Percentiles rank a stretch among this genome's conserved stretches.
These are phyloP conservation scores for Brachionus koreanus DNA, from an alignment of 1,140 invertebrate genomes.

Conservation along the genomic window DNA sequence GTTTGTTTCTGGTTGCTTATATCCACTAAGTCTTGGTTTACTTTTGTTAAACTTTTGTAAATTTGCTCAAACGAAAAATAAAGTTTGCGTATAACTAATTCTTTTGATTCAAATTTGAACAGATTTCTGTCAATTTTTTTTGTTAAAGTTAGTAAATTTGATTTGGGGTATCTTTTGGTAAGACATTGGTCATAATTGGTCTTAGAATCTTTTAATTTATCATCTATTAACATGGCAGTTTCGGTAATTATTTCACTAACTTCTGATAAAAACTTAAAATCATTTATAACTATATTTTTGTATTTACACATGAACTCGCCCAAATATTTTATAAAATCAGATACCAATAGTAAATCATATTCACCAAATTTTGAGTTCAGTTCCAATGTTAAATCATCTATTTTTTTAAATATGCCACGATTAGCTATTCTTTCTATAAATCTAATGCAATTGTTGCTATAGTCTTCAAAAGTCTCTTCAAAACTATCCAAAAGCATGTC, in stretches of 20 bases:
- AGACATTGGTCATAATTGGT: not conserved
- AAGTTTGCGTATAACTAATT: not conserved
- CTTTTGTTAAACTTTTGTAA: not conserved
- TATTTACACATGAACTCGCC: slow-evolving; percentile 30
- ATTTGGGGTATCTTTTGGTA: not conserved
- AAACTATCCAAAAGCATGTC: not conserved
- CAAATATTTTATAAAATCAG: not conserved
- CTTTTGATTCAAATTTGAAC: slow-evolving; percentile 18
- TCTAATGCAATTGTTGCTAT: not conserved
- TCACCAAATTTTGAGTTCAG: slow-evolving; percentile 36
- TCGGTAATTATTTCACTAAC: not conserved
- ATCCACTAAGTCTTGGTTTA: not conserved
- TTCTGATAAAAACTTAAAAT: not conserved
- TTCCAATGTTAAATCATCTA: not conserved
- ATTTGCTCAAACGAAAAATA: slow-evolving; percentile 15
- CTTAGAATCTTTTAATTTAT: not conserved
- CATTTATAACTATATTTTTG: not conserved
- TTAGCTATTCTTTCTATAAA: not conserved
- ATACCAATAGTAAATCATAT: not conserved
- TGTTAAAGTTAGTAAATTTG: not conserved
- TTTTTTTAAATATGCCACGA: not conserved
- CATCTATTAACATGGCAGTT: not conserved
- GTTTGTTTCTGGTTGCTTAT: not conserved
- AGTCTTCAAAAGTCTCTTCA: not conserved
- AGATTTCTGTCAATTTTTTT: slow-evolving; percentile 16